phyloP scores from a whole-genome alignment of 2,113 vertebrate species.

The Dinomys branickii region DNA sequence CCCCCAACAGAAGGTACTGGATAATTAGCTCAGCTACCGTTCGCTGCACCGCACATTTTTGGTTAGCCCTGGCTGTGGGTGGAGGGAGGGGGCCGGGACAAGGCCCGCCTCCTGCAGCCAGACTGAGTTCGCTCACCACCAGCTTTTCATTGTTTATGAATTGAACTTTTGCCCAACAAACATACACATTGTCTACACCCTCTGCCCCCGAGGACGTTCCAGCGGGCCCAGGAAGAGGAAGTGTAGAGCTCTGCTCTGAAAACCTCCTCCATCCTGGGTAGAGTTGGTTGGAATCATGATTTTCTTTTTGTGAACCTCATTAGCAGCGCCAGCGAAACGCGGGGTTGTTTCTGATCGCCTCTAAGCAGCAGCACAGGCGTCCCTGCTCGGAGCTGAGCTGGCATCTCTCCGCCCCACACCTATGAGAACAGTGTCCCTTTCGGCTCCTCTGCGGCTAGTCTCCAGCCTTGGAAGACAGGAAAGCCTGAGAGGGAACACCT shows the following conservation, averaged over 20 bases:
- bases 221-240: slow-evolving; percentile 27
- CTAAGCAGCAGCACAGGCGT: slow-evolving; percentile 79
- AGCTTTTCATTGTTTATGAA: slow-evolving; percentile 68
- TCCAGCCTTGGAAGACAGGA: slow-evolving; percentile 73
- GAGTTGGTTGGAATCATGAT: slow-evolving; percentile 61
- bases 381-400: slow-evolving; percentile 52
- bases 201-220: slow-evolving; percentile 42
- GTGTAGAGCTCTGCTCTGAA: slow-evolving; percentile 40
- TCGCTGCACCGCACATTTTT: slow-evolving; percentile 61
- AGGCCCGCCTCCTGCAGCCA: background rate
- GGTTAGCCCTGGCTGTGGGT: background rate
- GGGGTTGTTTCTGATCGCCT: slow-evolving; percentile 66
- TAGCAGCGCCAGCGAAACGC: slow-evolving; percentile 66
- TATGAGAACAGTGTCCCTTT: slow-evolving; percentile 51
- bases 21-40: slow-evolving; percentile 63
- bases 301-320: slow-evolving; percentile 23
- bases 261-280: slow-evolving; percentile 55
- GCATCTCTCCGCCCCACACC: slow-evolving; percentile 38
- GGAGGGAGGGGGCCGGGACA: background rate
- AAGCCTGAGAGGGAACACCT: slow-evolving; percentile 75
- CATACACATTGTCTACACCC: slow-evolving; percentile 7
- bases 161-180: slow-evolving; percentile 61
- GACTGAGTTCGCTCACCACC: slow-evolving; percentile 29
- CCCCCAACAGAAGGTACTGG: slow-evolving; percentile 47
- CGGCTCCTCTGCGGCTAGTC: slow-evolving; percentile 75